A percentile compares a stretch with the other conserved stretches of the same genome.
These are phyloP conservation scores for Nycticryphes semicollaris DNA, from an alignment of 2,113 vertebrate genomes.

Conservation along the genomic window DNA sequence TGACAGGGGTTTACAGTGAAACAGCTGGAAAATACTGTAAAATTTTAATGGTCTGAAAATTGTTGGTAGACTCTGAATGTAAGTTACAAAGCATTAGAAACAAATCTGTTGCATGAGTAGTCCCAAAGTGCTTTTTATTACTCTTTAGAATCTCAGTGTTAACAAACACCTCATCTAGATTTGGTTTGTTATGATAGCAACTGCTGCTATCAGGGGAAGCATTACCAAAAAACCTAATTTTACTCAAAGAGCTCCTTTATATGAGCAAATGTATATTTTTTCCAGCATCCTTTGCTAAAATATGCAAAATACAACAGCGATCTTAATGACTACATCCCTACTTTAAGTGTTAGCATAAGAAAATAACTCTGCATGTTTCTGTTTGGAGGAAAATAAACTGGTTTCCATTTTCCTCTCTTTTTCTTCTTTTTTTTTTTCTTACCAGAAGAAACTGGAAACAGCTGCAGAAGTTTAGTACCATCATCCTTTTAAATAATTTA, in stretches of 20 bases:
- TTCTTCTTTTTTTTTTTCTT: not conserved
- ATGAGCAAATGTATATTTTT: not conserved
- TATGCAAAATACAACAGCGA: not conserved
- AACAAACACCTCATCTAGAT: not conserved
- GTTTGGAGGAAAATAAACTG: not conserved
- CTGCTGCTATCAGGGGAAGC: not conserved
- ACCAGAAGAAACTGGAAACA: not conserved
- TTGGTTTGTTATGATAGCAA: not conserved
- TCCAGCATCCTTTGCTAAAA: not conserved
- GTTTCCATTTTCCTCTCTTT: not conserved
- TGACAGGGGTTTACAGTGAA: not conserved
- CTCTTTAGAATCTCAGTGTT: not conserved
- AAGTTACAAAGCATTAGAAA: not conserved
- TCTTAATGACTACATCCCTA: not conserved
- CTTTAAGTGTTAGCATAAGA: not conserved
- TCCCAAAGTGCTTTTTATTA: conserved; percentile 1
- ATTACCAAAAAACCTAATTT: not conserved
- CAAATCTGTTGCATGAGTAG: not conserved
- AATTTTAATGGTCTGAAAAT: not conserved
- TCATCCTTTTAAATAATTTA: not conserved
- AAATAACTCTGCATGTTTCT: not conserved
- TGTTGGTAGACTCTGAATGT: not conserved
- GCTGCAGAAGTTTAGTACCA: not conserved
- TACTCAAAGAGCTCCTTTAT: not conserved
- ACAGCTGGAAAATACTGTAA: not conserved